These are phyloP conservation scores for Eupithecia vulgata DNA, from an alignment of 2,888 invertebrate species.

Conservation along the genomic window DNA sequence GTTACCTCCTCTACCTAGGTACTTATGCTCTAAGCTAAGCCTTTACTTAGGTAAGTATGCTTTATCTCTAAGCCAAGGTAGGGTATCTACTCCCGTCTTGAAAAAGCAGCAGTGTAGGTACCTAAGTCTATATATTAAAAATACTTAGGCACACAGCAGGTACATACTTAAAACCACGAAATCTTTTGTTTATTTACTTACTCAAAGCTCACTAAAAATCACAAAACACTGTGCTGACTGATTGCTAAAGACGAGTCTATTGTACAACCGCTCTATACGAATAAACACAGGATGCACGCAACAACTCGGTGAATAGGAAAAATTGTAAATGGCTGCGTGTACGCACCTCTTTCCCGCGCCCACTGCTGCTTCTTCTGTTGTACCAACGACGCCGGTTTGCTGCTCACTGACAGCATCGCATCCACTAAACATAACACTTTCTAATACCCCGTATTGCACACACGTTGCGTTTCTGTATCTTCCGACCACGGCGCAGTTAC, in stretches of 20 bases:
- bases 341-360: conserved; percentile 95
- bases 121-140: background rate
- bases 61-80: too few species aligned
- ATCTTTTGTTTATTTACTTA: too few species aligned
- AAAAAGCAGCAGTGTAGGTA: background rate
- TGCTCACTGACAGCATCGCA: conserved; percentile 82
- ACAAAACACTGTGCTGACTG: conserved; percentile 11
- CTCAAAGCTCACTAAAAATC: background rate
- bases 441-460: conserved; percentile 78
- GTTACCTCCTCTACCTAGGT: background rate
- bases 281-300: conserved; percentile 33
- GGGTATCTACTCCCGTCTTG: background rate
- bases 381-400: conserved; percentile 86
- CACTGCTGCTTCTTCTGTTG: conserved; percentile 96
- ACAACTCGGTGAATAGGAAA: conserved; percentile 37
- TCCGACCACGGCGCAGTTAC: conserved; percentile 71
- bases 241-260: background rate
- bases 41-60: too few species aligned
- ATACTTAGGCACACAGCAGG: background rate
- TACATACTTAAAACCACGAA: too few species aligned
- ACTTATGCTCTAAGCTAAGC: too few species aligned
- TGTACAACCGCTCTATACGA: conserved; percentile 21
- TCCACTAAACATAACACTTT: conserved; percentile 79
- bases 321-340: conserved; percentile 44
- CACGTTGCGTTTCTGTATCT: conserved; percentile 72